Conservation (phyloP, 2,888 invertebrate genomes). For the Agrotis puta region DNA sequence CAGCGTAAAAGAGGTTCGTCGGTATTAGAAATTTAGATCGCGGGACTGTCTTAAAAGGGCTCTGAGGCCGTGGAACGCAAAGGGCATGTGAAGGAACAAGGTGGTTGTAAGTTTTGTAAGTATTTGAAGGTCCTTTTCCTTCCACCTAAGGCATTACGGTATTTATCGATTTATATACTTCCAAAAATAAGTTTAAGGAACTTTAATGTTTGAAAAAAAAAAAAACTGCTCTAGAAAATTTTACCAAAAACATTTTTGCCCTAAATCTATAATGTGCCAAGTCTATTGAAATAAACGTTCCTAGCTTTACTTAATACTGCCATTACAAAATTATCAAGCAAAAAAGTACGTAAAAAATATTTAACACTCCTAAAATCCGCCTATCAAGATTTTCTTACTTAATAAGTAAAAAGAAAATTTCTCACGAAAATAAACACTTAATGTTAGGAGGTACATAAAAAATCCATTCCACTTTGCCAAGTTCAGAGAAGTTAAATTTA, state of each 20-base stretch:
- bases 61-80: too few relatives aligned
- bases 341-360: conserved; percentile 20
- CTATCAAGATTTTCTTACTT: conserved; percentile 60
- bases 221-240: not conserved
- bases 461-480: conserved; percentile 82
- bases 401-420: conserved; percentile 67
- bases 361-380: conserved; percentile 45
- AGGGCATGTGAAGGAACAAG: too few relatives aligned
- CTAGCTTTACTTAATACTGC: conserved; percentile 15
- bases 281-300: conserved; percentile 12
- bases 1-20: not conserved
- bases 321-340: conserved; percentile 17
- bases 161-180: too few relatives aligned
- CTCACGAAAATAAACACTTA: conserved; percentile 80
- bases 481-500: conserved; percentile 84
- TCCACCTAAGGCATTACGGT: too few relatives aligned
- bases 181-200: not conserved
- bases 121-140: too few relatives aligned
- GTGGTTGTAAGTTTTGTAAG: too few relatives aligned
- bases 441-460: conserved; percentile 81
- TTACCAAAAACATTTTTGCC: not conserved
- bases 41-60: too few relatives aligned
- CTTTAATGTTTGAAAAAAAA: not conserved
- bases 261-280: not conserved
- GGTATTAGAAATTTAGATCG: too few relatives aligned